phyloP scores from a whole-genome alignment of 2,797 vertebrate species.

The Austrolebias charrua region DNA sequence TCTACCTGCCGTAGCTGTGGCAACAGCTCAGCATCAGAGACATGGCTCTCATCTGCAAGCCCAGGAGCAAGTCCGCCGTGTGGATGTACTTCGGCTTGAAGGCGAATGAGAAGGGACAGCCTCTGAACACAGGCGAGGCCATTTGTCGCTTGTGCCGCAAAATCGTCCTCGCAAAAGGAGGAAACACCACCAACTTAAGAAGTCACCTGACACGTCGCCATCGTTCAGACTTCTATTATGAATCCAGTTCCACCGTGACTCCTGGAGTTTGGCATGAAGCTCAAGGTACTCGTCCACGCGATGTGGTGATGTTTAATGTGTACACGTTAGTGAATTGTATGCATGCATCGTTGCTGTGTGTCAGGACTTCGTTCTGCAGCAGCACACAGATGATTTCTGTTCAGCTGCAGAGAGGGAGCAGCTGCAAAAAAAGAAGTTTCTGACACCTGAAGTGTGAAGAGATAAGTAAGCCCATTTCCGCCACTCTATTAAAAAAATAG shows the following conservation, averaged over 20 bases:
- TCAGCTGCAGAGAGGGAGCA: too few species aligned
- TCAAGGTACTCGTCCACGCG: conserved; percentile 38
- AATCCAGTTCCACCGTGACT: conserved; percentile 38
- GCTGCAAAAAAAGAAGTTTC: too few species aligned
- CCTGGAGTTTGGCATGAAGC: conserved; percentile 36
- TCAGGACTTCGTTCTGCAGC: background rate
- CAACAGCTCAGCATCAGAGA: conserved; percentile 1
- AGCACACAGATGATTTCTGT: too few species aligned
- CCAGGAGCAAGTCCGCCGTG: conserved; percentile 64
- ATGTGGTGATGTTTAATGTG: accelerated
- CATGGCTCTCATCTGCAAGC: conserved; percentile 71
- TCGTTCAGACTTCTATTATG: conserved; percentile 58
- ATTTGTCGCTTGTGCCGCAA: conserved; percentile 68
- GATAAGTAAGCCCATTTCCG: too few species aligned
- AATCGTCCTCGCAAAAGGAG: conserved; percentile 68
- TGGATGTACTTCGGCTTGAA: conserved; percentile 75
- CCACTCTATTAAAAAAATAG: too few species aligned
- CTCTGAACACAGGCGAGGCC: conserved; percentile 52
- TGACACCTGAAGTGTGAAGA: too few species aligned
- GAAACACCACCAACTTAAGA: conserved; percentile 72
- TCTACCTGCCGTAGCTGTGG: conserved; percentile 21
- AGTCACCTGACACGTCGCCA: conserved; percentile 69
- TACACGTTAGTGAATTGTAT: accelerated
- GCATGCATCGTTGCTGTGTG: background rate
- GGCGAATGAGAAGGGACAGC: conserved; percentile 62